A percentile compares a stretch with the other conserved stretches of the same genome.
Evolutionary conservation across 2,113 vertebrate species (phyloP).

Genomic region (Sigmodon hispidus): DNA sequence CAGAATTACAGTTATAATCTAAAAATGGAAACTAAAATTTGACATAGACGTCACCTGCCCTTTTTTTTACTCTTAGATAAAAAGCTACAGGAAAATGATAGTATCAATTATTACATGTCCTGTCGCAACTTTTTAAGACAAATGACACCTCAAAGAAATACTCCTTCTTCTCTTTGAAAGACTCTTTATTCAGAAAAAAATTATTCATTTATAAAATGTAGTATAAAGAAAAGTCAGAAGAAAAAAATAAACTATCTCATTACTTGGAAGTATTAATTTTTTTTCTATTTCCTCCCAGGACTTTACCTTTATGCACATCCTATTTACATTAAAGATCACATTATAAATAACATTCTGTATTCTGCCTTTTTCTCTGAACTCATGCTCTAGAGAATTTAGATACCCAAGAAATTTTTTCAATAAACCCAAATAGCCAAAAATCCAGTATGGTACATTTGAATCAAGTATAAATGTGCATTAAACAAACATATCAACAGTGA

Average conservation of each 20-base stretch:
- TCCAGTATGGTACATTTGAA: neutral
- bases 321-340: neutral
- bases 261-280: neutral
- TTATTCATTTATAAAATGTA: neutral
- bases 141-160: neutral
- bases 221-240: neutral
- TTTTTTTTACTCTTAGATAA: neutral
- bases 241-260: neutral
- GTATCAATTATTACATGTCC: neutral
- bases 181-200: conserved; percentile 29
- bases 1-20: neutral
- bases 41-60: neutral
- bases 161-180: neutral
- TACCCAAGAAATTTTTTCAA: conserved; percentile 32
- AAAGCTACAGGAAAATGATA: neutral
- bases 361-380: neutral
- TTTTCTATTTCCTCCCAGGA: neutral
- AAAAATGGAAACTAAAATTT: conserved; percentile 29
- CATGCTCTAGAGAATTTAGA: neutral
- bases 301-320: neutral
- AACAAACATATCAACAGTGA: neutral
- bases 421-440: conserved; percentile 13
- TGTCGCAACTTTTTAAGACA: neutral
- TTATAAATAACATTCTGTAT: neutral
- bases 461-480: neutral